phyloP scores from a whole-genome alignment of 2,113 vertebrate genomes.

The Marcusenius ussheri region DNA sequence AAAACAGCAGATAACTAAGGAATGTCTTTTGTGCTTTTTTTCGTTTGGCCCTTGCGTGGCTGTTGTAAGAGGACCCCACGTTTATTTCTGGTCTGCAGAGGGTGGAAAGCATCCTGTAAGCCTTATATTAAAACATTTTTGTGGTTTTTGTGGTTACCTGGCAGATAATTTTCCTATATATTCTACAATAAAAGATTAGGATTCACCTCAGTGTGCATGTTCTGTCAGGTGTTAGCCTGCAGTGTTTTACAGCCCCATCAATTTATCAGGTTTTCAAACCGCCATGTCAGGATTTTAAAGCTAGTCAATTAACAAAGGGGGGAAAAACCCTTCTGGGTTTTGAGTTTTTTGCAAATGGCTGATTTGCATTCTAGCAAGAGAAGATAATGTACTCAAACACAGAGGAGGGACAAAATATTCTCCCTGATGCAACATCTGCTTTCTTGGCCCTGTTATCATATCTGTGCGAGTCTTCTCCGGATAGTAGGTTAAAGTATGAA shows the following conservation, averaged over 20 bases:
- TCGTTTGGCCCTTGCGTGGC: background rate
- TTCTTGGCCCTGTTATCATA: background rate
- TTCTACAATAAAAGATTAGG: background rate
- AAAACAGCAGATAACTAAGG: background rate
- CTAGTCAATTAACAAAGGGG: background rate
- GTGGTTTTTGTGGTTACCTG: background rate
- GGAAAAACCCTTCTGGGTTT: background rate
- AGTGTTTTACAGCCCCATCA: background rate
- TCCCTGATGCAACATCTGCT: background rate
- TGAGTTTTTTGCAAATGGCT: background rate
- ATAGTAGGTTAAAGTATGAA: background rate
- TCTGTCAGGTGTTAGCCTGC: background rate
- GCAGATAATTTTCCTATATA: background rate
- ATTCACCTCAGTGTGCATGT: background rate
- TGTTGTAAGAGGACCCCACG: background rate
- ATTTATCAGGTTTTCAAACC: background rate
- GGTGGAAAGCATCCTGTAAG: background rate
- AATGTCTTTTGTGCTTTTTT: background rate
- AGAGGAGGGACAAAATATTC: background rate
- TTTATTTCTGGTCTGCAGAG: background rate
- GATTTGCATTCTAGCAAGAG: background rate
- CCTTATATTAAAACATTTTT: background rate
- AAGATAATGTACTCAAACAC: background rate
- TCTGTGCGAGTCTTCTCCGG: background rate
- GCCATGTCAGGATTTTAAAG: background rate